Conservation (phyloP, 53 echinoderm and acorn worm genomes). For the Luidia sarsii region DNA sequence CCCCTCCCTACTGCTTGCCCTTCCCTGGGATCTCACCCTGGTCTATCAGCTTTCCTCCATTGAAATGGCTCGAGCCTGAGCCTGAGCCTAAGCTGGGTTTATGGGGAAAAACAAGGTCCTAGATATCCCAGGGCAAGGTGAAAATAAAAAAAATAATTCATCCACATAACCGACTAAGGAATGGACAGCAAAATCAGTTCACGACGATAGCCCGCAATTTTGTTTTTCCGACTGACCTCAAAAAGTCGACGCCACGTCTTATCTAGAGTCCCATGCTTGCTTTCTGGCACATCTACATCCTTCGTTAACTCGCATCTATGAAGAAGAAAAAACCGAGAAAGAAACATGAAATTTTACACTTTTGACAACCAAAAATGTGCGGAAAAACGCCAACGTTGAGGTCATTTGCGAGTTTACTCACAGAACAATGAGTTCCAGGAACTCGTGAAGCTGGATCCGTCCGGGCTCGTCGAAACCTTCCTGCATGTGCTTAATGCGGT, state of each 20-base stretch:
- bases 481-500: constrained; percentile 97
- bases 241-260: constrained; percentile 91
- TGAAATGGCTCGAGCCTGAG: too few relatives aligned
- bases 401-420: constrained; percentile 65
- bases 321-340: neutral
- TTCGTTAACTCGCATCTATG: constrained; percentile 72
- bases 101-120: too few relatives aligned
- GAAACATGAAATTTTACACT: too few relatives aligned
- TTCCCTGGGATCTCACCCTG: too few relatives aligned
- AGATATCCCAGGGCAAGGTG: too few relatives aligned
- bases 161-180: too few relatives aligned
- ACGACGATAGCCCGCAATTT: neutral
- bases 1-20: too few relatives aligned
- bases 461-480: constrained; percentile 92
- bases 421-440: constrained; percentile 94
- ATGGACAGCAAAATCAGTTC: neutral
- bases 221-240: constrained; percentile 60
- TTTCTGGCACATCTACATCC: constrained; percentile 68
- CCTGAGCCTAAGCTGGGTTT: too few relatives aligned
- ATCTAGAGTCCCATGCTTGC: constrained; percentile 77
- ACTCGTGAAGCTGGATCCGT: constrained; percentile 94
- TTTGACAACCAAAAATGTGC: too few relatives aligned
- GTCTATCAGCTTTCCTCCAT: too few relatives aligned
- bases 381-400: too few relatives aligned
- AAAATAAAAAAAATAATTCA: too few relatives aligned